Percentiles rank a stretch among this genome's conserved stretches.
These are phyloP conservation scores for Enteromius radiatus DNA, from an alignment of 2,797 vertebrate genomes.

Conservation along the genomic window DNA sequence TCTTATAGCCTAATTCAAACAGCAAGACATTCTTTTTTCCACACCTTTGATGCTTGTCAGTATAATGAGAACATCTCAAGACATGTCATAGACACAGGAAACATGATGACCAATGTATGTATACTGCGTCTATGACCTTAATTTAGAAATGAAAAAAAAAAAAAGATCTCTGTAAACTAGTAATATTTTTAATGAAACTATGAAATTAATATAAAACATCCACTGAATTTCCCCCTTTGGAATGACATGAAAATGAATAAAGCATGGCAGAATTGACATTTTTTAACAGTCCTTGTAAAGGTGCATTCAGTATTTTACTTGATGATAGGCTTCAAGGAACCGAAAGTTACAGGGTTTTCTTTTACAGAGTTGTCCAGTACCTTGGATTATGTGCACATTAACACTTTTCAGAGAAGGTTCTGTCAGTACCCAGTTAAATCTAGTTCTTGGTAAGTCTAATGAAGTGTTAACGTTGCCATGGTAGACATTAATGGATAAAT, in stretches of 20 bases:
- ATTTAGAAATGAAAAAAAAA: neutral
- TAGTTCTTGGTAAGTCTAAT: constrained; percentile 18
- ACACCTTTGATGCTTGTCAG: constrained; percentile 21
- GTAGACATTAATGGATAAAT: constrained; percentile 57
- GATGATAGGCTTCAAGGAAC: constrained; percentile 1
- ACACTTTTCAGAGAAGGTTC: constrained; percentile 30
- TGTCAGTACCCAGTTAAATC: constrained; percentile 10
- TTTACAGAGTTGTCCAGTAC: neutral
- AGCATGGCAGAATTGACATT: neutral
- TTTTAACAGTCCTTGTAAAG: neutral
- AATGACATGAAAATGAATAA: neutral
- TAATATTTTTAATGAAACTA: neutral
- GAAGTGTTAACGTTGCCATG: constrained; percentile 69
- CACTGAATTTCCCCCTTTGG: neutral
- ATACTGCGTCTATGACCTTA: neutral
- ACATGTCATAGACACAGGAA: neutral
- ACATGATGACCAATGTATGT: neutral
- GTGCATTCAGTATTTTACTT: neutral
- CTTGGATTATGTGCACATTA: constrained; percentile 25
- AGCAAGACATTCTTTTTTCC: constrained; percentile 15
- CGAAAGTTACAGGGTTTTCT: neutral
- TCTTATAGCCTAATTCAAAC: constrained; percentile 17
- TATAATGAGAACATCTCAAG: constrained; percentile 6
- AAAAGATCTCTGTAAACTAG: neutral
- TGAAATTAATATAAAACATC: neutral